phyloP scores from a whole-genome alignment of 1,140 invertebrate genomes.

The Drosophila subobscura region DNA sequence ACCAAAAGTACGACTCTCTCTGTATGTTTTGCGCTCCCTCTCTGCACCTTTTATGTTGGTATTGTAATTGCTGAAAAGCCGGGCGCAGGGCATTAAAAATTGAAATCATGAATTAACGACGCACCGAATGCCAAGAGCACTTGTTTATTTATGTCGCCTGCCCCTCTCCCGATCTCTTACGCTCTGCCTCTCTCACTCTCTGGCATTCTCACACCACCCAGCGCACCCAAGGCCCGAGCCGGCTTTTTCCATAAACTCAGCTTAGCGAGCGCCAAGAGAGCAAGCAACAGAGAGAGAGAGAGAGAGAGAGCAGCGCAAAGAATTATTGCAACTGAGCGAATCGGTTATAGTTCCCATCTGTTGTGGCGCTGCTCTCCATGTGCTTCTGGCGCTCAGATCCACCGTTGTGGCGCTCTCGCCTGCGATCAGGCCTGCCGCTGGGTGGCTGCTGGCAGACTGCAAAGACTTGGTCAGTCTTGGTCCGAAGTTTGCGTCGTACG shows the following conservation, averaged over 20 bases:
- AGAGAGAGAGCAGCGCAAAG: not conserved
- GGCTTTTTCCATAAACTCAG: constrained; percentile 57
- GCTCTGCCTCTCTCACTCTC: not conserved
- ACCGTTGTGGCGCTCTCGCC: constrained; percentile 10
- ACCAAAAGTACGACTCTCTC: not conserved
- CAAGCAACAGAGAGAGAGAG: not conserved
- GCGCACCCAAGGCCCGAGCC: constrained; percentile 33
- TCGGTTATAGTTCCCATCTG: constrained; percentile 45
- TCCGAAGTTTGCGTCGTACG: constrained; percentile 78
- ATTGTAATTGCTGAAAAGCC: constrained; percentile 62
- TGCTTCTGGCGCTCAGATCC: not conserved
- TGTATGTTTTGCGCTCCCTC: not conserved
- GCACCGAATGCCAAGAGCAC: constrained; percentile 78
- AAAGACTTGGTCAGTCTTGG: constrained; percentile 63
- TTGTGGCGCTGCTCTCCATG: not conserved
- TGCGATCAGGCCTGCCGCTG: constrained; percentile 5
- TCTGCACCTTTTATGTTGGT: constrained; percentile 26
- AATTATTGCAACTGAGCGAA: constrained; percentile 43
- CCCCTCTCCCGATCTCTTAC: not conserved
- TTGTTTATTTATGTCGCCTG: constrained; percentile 75
- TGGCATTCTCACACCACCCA: constrained; percentile 5
- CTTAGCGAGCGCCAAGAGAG: constrained; percentile 50
- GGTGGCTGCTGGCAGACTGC: constrained; percentile 34
- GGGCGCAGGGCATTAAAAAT: constrained; percentile 77
- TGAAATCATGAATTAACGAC: constrained; percentile 82